Evolutionary conservation across 2,888 invertebrate genomes (phyloP), one percentile per base, ranked within the genome.

Genomic region (Mimas tiliae): DNA sequence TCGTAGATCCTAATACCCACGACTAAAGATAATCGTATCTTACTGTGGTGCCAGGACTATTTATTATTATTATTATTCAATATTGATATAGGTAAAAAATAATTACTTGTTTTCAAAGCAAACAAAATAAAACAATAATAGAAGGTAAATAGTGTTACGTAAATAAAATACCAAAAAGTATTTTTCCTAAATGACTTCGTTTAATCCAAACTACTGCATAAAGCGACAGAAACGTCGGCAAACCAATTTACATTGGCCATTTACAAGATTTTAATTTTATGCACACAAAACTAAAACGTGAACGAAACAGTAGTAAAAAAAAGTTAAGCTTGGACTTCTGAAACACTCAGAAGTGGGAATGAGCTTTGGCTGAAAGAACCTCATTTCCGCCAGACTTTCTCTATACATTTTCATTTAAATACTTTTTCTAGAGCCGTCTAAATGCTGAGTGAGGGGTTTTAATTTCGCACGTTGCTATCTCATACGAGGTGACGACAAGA

Each of bases 351-450:
- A 87, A 85, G 80, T 84, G 81, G 79, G 83, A 87, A 86, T 83
- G 84, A 86, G 84, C 81, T 79, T 73, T 74, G 81, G 75, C 72
- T 91, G 90, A 92, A 91, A 91, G 91, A 90, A 91, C 79, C 90
- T 91, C 92, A 92, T 93, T 93, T 92, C 91, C 92, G 86, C 81
- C 75, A 74, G 84, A 85, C 84, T 89, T 90, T 90, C 86, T 91
- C 91, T 90, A 93, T 92, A 91, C 90, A 91, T 91, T 91, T 67
- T 91, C 89, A 91, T 91, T 92, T 91, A 89, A 90, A 91, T 90
- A 88, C 86, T 86, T 88, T 50, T 86, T 83, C 85, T 80, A 76
- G 76, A 84, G 82, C 78, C 80, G 75, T 81, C 85, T 85, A 87
- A 89, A 85, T 83, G 86, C 78, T 78, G 80, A 85, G 83, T 73